Conservation (phyloP, 2,888 invertebrate species). For the Conus canariensis region DNA sequence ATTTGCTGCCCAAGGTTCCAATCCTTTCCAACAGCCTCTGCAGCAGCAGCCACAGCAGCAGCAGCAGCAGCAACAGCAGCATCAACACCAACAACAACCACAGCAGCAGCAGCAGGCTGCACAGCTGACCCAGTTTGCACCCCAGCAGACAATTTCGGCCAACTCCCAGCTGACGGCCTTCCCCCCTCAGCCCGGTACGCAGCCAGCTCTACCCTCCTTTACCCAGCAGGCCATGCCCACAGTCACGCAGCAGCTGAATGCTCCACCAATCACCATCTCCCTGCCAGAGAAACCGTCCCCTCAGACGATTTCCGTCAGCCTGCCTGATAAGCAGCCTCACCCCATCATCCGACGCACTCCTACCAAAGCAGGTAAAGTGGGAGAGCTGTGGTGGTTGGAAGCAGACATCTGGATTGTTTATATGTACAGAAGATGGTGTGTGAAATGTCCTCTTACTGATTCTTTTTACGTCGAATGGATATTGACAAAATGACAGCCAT, state of each 20-base stretch:
- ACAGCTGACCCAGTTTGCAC: conserved; percentile 29
- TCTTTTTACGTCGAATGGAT: too few relatives aligned
- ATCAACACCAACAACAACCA: background rate
- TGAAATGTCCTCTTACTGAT: too few relatives aligned
- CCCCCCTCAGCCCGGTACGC: background rate
- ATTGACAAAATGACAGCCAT: too few relatives aligned
- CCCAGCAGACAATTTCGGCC: conserved; percentile 1
- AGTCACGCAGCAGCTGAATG: conserved; percentile 54
- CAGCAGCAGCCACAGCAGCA: background rate
- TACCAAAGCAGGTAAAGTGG: conserved; percentile 66
- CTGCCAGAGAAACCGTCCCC: conserved; percentile 48
- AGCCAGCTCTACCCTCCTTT: conserved; percentile 15
- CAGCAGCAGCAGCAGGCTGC: conserved; percentile 18
- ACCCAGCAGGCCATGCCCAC: conserved; percentile 37
- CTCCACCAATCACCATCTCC: conserved; percentile 58
- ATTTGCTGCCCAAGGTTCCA: conserved; percentile 57
- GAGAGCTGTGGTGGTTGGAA: background rate
- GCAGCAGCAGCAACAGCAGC: conserved; percentile 5
- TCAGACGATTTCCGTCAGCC: conserved; percentile 58
- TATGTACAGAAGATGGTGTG: too few relatives aligned
- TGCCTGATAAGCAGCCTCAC: conserved; percentile 36
- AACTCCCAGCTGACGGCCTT: conserved; percentile 28
- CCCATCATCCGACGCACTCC: conserved; percentile 63
- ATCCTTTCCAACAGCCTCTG: conserved; percentile 36
- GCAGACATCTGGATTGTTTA: background rate